Conservation (phyloP, 1,140 invertebrate species). For the Drosophila paulistorum region DNA sequence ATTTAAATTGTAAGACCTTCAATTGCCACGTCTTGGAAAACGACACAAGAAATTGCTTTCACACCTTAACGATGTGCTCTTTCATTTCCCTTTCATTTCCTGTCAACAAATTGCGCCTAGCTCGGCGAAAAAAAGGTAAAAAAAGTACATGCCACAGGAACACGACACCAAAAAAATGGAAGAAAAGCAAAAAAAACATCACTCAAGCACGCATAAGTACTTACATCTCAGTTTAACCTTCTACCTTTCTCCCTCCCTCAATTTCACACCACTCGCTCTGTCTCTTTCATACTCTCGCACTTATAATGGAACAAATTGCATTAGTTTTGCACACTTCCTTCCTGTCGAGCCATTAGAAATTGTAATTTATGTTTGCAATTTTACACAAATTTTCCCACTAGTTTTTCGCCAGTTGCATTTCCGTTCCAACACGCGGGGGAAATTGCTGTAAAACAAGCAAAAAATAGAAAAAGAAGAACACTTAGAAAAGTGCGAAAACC, state of each 20-base stretch:
- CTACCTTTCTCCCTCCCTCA: not conserved
- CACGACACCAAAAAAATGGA: not conserved
- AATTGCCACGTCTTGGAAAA: constrained; percentile 6
- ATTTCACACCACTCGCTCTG: not conserved
- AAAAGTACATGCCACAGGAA: constrained; percentile 41
- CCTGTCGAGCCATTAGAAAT: constrained; percentile 30
- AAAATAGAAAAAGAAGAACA: not conserved
- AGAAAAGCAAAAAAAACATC: not conserved
- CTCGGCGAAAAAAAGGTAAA: not conserved
- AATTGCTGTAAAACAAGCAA: constrained; percentile 25
- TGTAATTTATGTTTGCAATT: constrained; percentile 53
- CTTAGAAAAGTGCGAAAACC: not conserved
- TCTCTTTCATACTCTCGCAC: not conserved
- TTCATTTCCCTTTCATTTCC: constrained; percentile 72
- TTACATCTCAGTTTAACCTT: not conserved
- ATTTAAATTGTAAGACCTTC: not conserved
- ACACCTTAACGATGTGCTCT: constrained; percentile 59
- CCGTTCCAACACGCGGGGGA: constrained; percentile 20
- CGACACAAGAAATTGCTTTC: constrained; percentile 32
- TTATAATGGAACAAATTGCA: constrained; percentile 54
- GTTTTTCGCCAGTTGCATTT: constrained; percentile 27
- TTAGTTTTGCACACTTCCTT: constrained; percentile 60
- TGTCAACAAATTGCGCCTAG: constrained; percentile 52
- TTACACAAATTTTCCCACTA: constrained; percentile 24
- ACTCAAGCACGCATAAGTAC: constrained; percentile 16